Base-by-base conservation (phyloP, 2,797 vertebrate species). In the Notolepis coatsorum region DNA sequence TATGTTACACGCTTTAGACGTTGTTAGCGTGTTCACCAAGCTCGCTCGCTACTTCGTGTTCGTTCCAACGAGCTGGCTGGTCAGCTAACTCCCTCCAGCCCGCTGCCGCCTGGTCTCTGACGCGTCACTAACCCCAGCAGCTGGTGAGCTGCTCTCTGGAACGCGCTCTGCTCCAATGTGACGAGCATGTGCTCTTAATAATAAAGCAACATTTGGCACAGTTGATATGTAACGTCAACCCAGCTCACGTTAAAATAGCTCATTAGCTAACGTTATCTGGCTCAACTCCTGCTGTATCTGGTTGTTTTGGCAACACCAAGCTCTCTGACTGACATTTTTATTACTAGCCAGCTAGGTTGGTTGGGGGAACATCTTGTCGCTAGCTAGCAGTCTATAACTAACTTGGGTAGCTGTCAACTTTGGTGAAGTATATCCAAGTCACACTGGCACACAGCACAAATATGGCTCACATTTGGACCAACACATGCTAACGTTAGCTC, bases 11-110 rank as follows among this genome's bases (percentile, higher is more conserved):
- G n/a, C n/a, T n/a, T n/a, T n/a, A n/a, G n/a, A n/a, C n/a, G n/a
- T n/a, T 23, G 46, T 63, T 61, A 68, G 65, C 64, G 47, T 31
- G n/a, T 35, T 35, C 65, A 65, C 73, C 30, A 54, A 85, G 65
- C 75, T 83, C 55, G 55, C 57, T 48, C 56, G 53, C 71, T 79
- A 62, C 77, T 86, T 80, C 80, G 71, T 84, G 80, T 80, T 75
- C 62, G 61, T 80, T 86, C 82, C 83, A 88, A 85, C 85, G 77
- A 85, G 86, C 86, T 88, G 86, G 80, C 68, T 56, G 71, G 63
- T 65, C 75, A 76, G 69, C 77, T 70, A 57, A 38, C 70, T 75
- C 77, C 57, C 63, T 70, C 72, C 39, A 77, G 81, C 80, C 82
- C 84, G 86, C 83, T 86, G 83, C 85, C 83, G 79, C 73, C 81